Base-by-base conservation (phyloP, 2,113 vertebrate genomes). In the Sterrhoptilus dennistouni region DNA sequence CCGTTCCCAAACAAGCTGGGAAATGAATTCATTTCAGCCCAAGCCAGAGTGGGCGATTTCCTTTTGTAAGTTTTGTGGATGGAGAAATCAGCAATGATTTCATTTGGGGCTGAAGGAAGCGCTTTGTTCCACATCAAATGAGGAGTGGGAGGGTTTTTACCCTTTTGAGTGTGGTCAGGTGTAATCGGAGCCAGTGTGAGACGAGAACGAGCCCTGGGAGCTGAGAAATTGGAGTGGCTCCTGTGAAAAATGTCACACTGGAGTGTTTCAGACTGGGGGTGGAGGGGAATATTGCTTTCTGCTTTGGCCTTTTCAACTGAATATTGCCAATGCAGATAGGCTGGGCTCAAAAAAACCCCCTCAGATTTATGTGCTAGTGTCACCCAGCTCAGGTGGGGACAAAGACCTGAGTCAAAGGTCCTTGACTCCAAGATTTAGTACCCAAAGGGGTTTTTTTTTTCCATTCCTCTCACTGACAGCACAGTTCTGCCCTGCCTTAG, bases 11-110 rank as follows among this genome's bases (percentile, higher is more conserved):
- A 93, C 92, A 80, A 77, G 85, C 63, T 0, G 11, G 88, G 90
- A 80, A 93, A 92, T 95, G 40, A 88, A 95, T 93, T 94, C 82
- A 92, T 93, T 96, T 80, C 92, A 69, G 75, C 70, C 40, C 42
- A 14, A 83, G 88, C 57, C 90, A 25, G 84, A 86, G 79, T 11
- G 79, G 66, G 71, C 49, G 54, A 85, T 77, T 94, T 86, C 36
- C 95, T 93, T 93, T 80, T 92, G 94, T 90, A 60, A 60, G 66
- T 76, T 80, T 83, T 60, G 68, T 60, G 87, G 52, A 33, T 91
- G 78, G 81, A 91, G 92, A 71, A 94, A 94, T 97, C 90, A 90
- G 85, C 95, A 61, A 57, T 69, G 75, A 83, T 95, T 97, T 94
- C 70, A 72, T 82, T 40, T 90, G 85, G 87, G 87, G 76, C 74